Evolutionary conservation across 2,797 vertebrate species (phyloP).

Genomic region (Hyperoplus lanceolatus): DNA sequence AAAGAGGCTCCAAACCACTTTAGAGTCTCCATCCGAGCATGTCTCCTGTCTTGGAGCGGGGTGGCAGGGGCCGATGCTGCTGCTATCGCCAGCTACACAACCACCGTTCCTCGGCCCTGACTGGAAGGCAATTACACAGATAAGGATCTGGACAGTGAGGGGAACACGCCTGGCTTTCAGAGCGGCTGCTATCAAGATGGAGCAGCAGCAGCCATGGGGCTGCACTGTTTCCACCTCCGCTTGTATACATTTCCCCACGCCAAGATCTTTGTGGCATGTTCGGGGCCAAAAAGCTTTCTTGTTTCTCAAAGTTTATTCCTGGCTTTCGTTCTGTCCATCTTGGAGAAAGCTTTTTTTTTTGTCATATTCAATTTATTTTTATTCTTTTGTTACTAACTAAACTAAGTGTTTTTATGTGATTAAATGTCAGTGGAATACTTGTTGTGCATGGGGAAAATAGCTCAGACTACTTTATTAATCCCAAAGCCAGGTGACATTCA

Average conservation of each 20-base stretch:
- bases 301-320: neutral
- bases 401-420: too few relatives aligned
- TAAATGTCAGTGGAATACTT: too few relatives aligned
- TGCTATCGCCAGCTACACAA: conserved; percentile 49
- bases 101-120: conserved; percentile 52
- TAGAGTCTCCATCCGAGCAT: conserved; percentile 49
- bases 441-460: too few relatives aligned
- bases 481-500: too few relatives aligned
- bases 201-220: conserved; percentile 57
- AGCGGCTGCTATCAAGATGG: conserved; percentile 71
- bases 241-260: conserved; percentile 37
- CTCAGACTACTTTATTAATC: too few relatives aligned
- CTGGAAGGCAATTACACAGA: conserved; percentile 80
- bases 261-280: conserved; percentile 18
- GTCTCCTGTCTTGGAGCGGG: conserved; percentile 64
- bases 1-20: conserved; percentile 41
- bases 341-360: too few relatives aligned
- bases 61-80: conserved; percentile 39
- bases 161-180: conserved; percentile 71
- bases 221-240: conserved; percentile 11
- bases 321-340: neutral
- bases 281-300: neutral
- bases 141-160: conserved; percentile 77
- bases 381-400: too few relatives aligned
- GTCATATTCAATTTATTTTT: too few relatives aligned